A percentile compares a stretch with the other conserved stretches of the same genome.
These are phyloP conservation scores for Coecobrya sp. DNA, from an alignment of 2,888 invertebrate species.

Conservation along the genomic window DNA sequence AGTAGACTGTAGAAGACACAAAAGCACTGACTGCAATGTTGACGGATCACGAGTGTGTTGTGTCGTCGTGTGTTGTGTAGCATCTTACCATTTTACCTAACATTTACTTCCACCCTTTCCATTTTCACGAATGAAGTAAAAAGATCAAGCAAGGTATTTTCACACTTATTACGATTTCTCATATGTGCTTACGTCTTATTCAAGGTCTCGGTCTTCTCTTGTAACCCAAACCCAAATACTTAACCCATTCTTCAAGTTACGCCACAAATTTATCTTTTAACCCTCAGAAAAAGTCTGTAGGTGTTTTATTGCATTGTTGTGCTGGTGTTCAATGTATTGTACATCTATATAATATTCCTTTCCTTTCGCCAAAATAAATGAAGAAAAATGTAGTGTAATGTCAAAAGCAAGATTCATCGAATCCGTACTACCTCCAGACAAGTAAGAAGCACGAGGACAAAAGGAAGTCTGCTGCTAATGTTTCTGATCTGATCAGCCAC, in stretches of 20 bases:
- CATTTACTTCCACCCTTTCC: too few species aligned
- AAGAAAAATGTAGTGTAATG: too few species aligned
- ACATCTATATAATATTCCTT: too few species aligned
- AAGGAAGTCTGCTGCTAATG: background rate
- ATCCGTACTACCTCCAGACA: too few species aligned
- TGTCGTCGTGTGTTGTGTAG: too few species aligned
- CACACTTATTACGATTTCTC: too few species aligned
- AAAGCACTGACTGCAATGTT: background rate
- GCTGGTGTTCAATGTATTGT: too few species aligned
- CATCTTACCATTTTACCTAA: too few species aligned
- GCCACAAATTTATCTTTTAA: too few species aligned
- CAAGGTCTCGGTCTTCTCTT: conserved; percentile 68
- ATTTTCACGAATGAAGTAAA: background rate
- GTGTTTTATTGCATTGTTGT: too few species aligned
- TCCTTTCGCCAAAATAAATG: too few species aligned
- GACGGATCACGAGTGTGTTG: too few species aligned
- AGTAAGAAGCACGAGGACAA: background rate
- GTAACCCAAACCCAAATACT: conserved; percentile 62
- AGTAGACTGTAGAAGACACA: background rate
- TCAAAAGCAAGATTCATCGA: background rate
- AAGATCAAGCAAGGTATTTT: conserved; percentile 43
- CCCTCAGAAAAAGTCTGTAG: background rate
- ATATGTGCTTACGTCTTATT: conserved; percentile 31
- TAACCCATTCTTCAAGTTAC: conserved; percentile 37
- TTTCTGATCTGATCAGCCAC: background rate